Percentiles rank a stretch among this genome's conserved stretches.
These are phyloP conservation scores for Eubucco bourcierii DNA, from an alignment of 2,113 vertebrate genomes.

Conservation along the genomic window DNA sequence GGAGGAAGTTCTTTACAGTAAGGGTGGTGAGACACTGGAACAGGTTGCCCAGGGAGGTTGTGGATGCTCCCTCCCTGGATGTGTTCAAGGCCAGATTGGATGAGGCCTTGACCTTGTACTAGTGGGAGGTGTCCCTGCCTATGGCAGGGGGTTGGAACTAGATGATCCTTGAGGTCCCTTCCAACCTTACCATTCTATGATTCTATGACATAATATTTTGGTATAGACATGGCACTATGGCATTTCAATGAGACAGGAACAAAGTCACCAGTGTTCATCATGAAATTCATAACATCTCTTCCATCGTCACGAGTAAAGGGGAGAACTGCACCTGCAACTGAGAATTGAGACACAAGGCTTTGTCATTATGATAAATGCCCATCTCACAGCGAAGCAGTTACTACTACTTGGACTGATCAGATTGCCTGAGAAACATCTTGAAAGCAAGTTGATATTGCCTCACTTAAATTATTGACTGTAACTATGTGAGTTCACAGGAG, in stretches of 20 bases:
- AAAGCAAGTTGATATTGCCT: neutral
- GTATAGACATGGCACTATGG: neutral
- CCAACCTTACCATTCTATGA: no score
- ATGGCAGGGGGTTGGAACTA: no score
- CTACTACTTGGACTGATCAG: neutral
- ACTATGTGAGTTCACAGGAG: neutral
- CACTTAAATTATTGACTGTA: neutral
- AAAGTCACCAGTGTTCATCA: neutral
- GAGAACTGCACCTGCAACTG: neutral
- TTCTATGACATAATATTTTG: neutral
- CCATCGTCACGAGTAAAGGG: neutral
- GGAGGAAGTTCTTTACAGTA: no score
- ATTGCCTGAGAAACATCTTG: neutral
- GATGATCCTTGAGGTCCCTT: no score
- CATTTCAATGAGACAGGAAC: neutral
- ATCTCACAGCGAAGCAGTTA: neutral
- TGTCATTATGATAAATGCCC: neutral
- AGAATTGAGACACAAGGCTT: neutral
- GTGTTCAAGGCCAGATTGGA: no score
- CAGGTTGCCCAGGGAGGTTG: no score
- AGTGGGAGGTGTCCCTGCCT: no score
- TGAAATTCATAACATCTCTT: neutral
- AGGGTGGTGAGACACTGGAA: no score
- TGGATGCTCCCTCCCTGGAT: no score
- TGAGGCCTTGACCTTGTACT: no score